Conservation (phyloP, 2,797 vertebrate genomes). For the Periophthalmus magnuspinnatus region DNA sequence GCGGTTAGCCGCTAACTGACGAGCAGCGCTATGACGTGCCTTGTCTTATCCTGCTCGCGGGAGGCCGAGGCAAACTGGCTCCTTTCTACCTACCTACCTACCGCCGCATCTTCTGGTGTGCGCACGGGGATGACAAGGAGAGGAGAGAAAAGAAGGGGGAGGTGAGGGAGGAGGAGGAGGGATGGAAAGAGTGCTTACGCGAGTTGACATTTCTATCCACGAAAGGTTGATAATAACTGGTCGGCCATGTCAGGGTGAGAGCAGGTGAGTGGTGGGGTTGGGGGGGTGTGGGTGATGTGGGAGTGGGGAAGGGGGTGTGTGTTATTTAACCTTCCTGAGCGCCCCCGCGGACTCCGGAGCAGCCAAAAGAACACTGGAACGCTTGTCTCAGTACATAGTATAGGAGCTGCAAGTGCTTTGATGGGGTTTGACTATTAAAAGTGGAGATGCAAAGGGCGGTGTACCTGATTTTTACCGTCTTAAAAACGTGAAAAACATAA, state of each 20-base stretch:
- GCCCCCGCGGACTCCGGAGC: slow-evolving; percentile 20
- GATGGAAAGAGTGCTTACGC: slow-evolving; percentile 13
- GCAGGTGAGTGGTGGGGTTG: slow-evolving; percentile 2
- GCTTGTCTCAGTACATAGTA: not conserved
- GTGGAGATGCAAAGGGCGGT: not conserved
- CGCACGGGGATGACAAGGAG: slow-evolving; percentile 7
- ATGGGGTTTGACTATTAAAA: not conserved
- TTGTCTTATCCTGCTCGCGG: slow-evolving; percentile 52
- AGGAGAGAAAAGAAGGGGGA: not conserved
- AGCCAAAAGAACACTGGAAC: slow-evolving; percentile 1
- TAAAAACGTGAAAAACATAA: too few species aligned
- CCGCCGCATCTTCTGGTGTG: slow-evolving; percentile 21
- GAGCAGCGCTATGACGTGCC: slow-evolving; percentile 60
- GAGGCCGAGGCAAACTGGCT: slow-evolving; percentile 33
- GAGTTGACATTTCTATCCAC: slow-evolving; percentile 66
- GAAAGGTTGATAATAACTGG: slow-evolving; percentile 36
- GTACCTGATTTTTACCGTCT: too few species aligned
- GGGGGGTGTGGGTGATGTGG: not conserved
- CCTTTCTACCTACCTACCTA: slow-evolving; percentile 18
- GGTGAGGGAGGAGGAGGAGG: not conserved
- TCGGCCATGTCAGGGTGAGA: slow-evolving; percentile 43
- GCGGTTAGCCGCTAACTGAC: slow-evolving; percentile 76
- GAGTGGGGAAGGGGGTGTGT: slow-evolving; percentile 6
- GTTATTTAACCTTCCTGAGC: slow-evolving; percentile 36
- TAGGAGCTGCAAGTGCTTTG: not conserved